Evolutionary conservation across 2,113 vertebrate species (phyloP).

Genomic region (Macaca nemestrina): DNA sequence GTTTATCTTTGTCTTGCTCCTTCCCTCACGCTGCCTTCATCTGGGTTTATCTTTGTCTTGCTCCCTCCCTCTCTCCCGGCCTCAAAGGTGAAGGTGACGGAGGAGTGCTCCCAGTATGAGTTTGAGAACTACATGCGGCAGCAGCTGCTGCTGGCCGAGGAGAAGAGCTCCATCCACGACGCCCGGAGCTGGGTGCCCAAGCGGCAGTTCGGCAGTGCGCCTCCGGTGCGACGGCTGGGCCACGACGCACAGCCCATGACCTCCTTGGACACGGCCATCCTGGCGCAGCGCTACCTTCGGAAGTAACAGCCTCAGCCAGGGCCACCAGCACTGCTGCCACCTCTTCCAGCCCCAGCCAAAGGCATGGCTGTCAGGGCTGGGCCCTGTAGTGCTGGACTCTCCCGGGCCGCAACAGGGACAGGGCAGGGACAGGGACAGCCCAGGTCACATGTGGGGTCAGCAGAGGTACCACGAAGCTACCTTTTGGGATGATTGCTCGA

Average conservation of each 20-base stretch:
- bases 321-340: slow-evolving; percentile 69
- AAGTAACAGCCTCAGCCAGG: slow-evolving; percentile 84
- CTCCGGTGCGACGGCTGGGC: slow-evolving; percentile 94
- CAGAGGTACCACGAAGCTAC: slow-evolving; percentile 83
- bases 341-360: slow-evolving; percentile 78
- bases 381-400: slow-evolving; percentile 66
- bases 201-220: slow-evolving; percentile 94
- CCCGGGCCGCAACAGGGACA: slow-evolving; percentile 43
- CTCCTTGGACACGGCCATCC: slow-evolving; percentile 95
- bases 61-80: not conserved
- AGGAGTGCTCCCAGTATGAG: slow-evolving; percentile 98
- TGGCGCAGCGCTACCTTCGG: slow-evolving; percentile 96
- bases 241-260: slow-evolving; percentile 97
- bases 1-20: not conserved
- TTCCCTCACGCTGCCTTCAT: not conserved
- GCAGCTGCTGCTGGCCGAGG: slow-evolving; percentile 97
- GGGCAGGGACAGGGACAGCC: slow-evolving; percentile 73
- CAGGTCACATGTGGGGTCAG: slow-evolving; percentile 66
- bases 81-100: slow-evolving; percentile 92
- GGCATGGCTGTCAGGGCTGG: slow-evolving; percentile 74
- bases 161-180: slow-evolving; percentile 97
- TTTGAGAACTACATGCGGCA: slow-evolving; percentile 99
- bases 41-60: not conserved
- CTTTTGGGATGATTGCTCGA: slow-evolving; percentile 84
- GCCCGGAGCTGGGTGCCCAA: slow-evolving; percentile 95